phyloP scores from a whole-genome alignment of 2,113 vertebrate genomes.

The Cepphus grylle region DNA sequence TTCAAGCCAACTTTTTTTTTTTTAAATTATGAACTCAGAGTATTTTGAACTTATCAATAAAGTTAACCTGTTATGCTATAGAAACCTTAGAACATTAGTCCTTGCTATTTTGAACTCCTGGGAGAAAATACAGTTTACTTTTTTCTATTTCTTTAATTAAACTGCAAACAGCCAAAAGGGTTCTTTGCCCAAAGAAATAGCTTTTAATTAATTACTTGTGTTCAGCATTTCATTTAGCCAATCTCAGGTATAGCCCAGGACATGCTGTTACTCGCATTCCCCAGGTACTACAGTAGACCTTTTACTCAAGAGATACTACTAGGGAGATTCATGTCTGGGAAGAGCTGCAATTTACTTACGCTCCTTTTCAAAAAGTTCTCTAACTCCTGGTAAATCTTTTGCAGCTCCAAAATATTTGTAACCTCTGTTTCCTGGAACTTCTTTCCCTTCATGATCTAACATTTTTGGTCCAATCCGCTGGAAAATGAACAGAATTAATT shows the following conservation, averaged over 20 bases:
- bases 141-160: background rate
- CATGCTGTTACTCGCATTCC: background rate
- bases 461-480: constrained; percentile 92
- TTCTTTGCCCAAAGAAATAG: background rate
- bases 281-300: background rate
- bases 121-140: background rate
- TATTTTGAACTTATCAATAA: background rate
- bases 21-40: background rate
- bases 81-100: background rate
- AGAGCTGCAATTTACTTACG: constrained; percentile 77
- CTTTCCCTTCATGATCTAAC: constrained; percentile 96
- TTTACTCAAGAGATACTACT: background rate
- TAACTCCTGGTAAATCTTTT: constrained; percentile 92
- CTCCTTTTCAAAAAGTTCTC: constrained; percentile 96
- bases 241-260: background rate
- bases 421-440: constrained; percentile 95
- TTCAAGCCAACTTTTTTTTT: background rate
- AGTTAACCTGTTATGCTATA: background rate
- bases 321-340: accelerated
- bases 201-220: background rate
- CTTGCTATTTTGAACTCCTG: background rate
- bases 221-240: background rate
- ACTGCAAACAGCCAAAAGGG: background rate
- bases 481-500: background rate
- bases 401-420: constrained; percentile 98